Percentiles rank a stretch among this genome's conserved stretches.
phyloP scores from a whole-genome alignment of 2,888 invertebrate genomes.

The Cephus sareptanus region DNA sequence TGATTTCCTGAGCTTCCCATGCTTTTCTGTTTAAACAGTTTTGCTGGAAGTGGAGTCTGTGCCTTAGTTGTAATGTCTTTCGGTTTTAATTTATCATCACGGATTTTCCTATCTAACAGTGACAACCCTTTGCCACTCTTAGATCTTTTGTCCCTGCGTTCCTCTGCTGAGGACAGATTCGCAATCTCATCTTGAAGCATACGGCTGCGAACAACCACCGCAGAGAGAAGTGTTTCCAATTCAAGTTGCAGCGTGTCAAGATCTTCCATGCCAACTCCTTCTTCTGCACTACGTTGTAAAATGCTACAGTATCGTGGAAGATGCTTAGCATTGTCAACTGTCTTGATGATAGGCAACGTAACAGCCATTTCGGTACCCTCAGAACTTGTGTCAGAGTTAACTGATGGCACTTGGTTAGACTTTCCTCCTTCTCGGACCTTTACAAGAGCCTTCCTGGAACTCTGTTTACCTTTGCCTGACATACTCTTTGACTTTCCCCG shows the following conservation, averaged over 20 bases:
- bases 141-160: conserved; percentile 69
- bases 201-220: conserved; percentile 82
- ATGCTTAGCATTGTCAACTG: conserved; percentile 75
- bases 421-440: conserved; percentile 56
- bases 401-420: conserved; percentile 43
- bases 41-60: conserved; percentile 57
- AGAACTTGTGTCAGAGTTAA: conserved; percentile 49
- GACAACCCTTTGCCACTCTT: conserved; percentile 60
- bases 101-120: conserved; percentile 53
- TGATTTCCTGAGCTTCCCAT: conserved; percentile 47
- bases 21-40: conserved; percentile 57
- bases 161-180: conserved; percentile 74
- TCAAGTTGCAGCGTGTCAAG: conserved; percentile 88
- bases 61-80: conserved; percentile 56
- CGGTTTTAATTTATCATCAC: conserved; percentile 55
- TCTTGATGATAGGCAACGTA: conserved; percentile 74
- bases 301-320: conserved; percentile 73
- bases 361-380: conserved; percentile 52
- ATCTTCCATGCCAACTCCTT: conserved; percentile 88
- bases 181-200: conserved; percentile 83
- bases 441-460: conserved; percentile 56
- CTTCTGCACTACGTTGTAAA: conserved; percentile 76
- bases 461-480: conserved; percentile 63
- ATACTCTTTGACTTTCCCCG: conserved; percentile 29
- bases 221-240: conserved; percentile 85